Conservation (phyloP, 2,888 invertebrate species). For the Thymelicus acteon region DNA sequence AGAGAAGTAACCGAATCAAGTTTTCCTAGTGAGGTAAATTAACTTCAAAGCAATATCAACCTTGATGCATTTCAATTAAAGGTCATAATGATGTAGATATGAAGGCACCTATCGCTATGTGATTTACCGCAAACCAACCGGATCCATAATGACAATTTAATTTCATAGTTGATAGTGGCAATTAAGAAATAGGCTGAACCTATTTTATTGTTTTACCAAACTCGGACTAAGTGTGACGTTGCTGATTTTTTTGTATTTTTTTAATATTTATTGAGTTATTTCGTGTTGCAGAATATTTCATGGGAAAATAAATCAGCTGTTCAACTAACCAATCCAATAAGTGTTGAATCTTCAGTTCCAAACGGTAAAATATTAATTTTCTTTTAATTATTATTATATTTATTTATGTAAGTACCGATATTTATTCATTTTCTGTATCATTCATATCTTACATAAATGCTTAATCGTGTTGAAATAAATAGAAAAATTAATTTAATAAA, state of each 20-base stretch:
- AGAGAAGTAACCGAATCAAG: conserved; percentile 65
- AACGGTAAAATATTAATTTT: conserved; percentile 58
- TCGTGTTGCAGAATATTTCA: conserved; percentile 63
- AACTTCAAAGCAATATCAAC: conserved; percentile 47
- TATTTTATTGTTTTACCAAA: conserved; percentile 57
- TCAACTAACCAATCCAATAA: conserved; percentile 38
- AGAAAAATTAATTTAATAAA: too few relatives aligned
- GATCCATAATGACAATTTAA: conserved; percentile 78
- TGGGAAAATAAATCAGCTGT: conserved; percentile 61
- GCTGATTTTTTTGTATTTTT: conserved; percentile 24
- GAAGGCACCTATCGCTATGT: conserved; percentile 40
- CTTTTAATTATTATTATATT: conserved; percentile 21
- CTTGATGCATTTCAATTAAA: conserved; percentile 45
- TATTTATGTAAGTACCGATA: conserved; percentile 9
- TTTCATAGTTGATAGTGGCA: conserved; percentile 61
- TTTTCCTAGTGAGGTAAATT: conserved; percentile 72
- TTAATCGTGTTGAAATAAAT: too few relatives aligned
- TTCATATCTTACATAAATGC: too few relatives aligned
- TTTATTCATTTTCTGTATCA: conserved; percentile 10
- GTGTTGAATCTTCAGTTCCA: conserved; percentile 57
- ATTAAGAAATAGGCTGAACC: conserved; percentile 66
- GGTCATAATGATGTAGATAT: conserved; percentile 4
- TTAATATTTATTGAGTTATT: conserved; percentile 36
- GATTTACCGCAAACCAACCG: conserved; percentile 75
- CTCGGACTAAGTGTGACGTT: conserved; percentile 55